Evolutionary conservation across 2,888 invertebrate species (phyloP).

Genomic region (Polydrusus tereticollis): DNA sequence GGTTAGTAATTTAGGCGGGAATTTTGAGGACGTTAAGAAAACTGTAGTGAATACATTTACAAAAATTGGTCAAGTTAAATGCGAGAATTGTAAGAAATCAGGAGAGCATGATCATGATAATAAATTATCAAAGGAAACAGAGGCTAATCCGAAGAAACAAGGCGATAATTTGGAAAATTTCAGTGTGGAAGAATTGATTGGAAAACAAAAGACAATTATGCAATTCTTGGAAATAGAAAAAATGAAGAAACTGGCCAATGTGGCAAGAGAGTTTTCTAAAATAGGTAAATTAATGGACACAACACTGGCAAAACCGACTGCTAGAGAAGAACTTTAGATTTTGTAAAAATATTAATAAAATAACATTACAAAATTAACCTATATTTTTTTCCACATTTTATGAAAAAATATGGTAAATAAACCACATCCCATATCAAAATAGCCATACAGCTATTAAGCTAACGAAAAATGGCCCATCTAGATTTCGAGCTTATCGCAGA

Average conservation of each 20-base stretch:
- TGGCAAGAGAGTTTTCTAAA: constrained; percentile 4
- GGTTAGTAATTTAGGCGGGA: constrained; percentile 12
- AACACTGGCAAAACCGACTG: not conserved
- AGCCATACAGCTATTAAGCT: constrained; percentile 54
- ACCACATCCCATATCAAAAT: constrained; percentile 14
- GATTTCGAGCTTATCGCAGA: constrained; percentile 62
- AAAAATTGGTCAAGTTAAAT: constrained; percentile 36
- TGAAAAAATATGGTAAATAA: no score
- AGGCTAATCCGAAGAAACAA: not conserved
- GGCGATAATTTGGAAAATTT: constrained; percentile 13
- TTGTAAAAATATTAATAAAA: no score
- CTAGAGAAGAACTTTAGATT: constrained; percentile 27
- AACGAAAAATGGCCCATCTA: constrained; percentile 63
- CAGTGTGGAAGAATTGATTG: constrained; percentile 22
- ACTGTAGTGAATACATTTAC: constrained; percentile 29
- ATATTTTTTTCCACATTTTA: no score
- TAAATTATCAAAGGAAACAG: not conserved
- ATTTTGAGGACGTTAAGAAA: constrained; percentile 30
- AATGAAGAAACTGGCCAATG: constrained; percentile 11
- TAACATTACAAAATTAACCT: no score
- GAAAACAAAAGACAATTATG: constrained; percentile 27
- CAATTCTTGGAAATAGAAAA: constrained; percentile 31
- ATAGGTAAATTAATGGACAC: constrained; percentile 6
- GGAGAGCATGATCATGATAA: not conserved
- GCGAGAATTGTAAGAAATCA: constrained; percentile 26